Evolutionary conservation across 2,797 vertebrate genomes (phyloP).

Genomic region (Chaetodon trifasciatus): DNA sequence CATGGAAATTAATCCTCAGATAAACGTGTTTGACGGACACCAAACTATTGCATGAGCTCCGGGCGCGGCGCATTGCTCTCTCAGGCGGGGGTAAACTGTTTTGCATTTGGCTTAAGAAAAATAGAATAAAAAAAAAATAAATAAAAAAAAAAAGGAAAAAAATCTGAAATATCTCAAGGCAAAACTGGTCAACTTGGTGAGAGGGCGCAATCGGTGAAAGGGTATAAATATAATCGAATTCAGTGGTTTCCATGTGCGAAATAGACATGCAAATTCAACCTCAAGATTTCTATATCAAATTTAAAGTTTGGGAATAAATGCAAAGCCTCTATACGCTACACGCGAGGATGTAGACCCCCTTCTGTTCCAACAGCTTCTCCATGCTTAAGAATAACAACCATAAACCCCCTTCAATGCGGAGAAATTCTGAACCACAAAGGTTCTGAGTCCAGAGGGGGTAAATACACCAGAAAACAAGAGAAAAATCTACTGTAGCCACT

Average conservation of each 20-base stretch:
- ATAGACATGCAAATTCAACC: conserved; percentile 8
- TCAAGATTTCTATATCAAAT: conserved; percentile 4
- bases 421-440: not conserved
- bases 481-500: not conserved
- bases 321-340: not conserved
- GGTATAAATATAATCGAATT: not conserved
- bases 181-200: conserved; percentile 18
- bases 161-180: conserved; percentile 25
- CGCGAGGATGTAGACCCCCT: no score
- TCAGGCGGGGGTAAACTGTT: conserved; percentile 30
- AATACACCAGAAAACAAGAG: not conserved
- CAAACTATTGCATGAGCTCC: conserved; percentile 46
- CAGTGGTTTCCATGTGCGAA: not conserved
- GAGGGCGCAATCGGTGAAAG: not conserved
- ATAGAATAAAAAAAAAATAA: not conserved
- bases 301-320: not conserved
- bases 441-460: not conserved
- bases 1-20: conserved; percentile 97
- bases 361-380: not conserved
- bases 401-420: not conserved
- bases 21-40: conserved; percentile 93
- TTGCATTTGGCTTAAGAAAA: conserved; percentile 37
- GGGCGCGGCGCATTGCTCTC: conserved; percentile 24
- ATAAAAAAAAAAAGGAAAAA: not conserved
- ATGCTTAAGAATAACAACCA: not conserved